Percentiles rank a stretch among this genome's conserved stretches.
phyloP scores from a whole-genome alignment of 2,113 vertebrate genomes.

The Prochilodus magdalenae region DNA sequence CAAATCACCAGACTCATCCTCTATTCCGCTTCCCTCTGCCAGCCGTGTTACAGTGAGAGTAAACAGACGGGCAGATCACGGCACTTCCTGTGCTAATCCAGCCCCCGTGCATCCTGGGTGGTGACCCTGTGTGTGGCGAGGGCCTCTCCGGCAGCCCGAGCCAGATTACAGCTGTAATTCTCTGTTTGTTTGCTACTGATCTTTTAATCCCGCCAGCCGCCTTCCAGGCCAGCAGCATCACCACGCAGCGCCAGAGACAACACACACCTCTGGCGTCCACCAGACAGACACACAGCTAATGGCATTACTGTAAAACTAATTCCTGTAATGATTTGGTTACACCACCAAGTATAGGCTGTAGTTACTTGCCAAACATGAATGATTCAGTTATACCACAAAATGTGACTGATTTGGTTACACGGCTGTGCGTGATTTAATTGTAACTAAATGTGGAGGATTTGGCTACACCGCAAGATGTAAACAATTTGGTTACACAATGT shows the following conservation, averaged over 20 bases:
- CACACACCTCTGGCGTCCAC: background rate
- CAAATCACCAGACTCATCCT: no score
- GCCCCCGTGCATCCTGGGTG: constrained; percentile 37
- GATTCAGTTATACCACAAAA: no score
- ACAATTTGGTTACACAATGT: no score
- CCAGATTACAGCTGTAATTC: constrained; percentile 72
- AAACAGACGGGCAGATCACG: background rate
- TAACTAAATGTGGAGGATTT: no score
- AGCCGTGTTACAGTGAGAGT: no score
- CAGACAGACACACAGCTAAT: background rate
- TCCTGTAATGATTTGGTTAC: no score
- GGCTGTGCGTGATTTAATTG: no score
- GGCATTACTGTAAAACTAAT: no score
- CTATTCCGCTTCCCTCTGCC: no score
- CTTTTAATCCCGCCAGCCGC: constrained; percentile 69
- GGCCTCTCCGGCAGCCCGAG: constrained; percentile 22
- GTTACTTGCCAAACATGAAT: no score
- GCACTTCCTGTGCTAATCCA: constrained; percentile 39
- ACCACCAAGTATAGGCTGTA: no score
- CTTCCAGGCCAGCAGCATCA: constrained; percentile 12
- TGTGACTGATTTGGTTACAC: no score
- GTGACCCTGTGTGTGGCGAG: constrained; percentile 26
- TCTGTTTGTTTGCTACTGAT: constrained; percentile 73
- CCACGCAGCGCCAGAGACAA: background rate
- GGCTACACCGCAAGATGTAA: background rate